Evolutionary conservation across 2,113 vertebrate species (phyloP).

Genomic region (Myxocyprinus asiaticus): DNA sequence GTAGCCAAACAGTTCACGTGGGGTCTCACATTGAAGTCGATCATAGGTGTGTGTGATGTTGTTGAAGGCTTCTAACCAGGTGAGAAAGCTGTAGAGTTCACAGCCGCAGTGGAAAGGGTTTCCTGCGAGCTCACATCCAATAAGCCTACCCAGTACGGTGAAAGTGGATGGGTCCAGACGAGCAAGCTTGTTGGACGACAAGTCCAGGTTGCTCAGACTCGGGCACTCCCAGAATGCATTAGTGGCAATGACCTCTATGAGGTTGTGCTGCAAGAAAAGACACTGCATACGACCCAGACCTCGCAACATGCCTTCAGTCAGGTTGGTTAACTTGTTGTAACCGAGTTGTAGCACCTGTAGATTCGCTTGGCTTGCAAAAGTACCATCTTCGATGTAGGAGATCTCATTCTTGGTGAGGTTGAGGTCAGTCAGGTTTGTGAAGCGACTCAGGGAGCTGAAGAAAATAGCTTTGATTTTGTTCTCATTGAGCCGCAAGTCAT

Average conservation of each 20-base stretch:
- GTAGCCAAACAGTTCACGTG: slow-evolving; percentile 88
- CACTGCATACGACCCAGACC: slow-evolving; percentile 92
- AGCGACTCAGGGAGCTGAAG: slow-evolving; percentile 92
- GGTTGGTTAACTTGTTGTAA: slow-evolving; percentile 94
- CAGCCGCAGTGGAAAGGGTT: slow-evolving; percentile 98
- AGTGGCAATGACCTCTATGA: slow-evolving; percentile 91
- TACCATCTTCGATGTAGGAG: slow-evolving; percentile 94
- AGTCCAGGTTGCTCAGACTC: slow-evolving; percentile 93
- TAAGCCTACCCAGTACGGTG: slow-evolving; percentile 83
- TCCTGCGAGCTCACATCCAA: slow-evolving; percentile 94
- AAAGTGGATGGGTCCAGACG: slow-evolving; percentile 91
- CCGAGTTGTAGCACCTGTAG: slow-evolving; percentile 95
- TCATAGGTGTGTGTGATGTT: slow-evolving; percentile 97
- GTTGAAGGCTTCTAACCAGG: slow-evolving; percentile 94
- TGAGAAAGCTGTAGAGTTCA: slow-evolving; percentile 90
- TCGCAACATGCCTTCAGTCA: slow-evolving; percentile 95
- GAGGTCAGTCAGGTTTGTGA: slow-evolving; percentile 96
- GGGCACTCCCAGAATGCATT: slow-evolving; percentile 94
- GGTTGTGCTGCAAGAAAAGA: slow-evolving; percentile 96
- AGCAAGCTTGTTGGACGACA: slow-evolving; percentile 95
- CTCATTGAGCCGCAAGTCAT: slow-evolving; percentile 93
- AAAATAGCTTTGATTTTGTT: slow-evolving; percentile 96
- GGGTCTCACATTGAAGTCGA: slow-evolving; percentile 94
- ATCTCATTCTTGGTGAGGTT: slow-evolving; percentile 99
- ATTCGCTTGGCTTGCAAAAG: slow-evolving; percentile 93